Conservation (phyloP, 2,113 vertebrate species). For the Erinaceus europaeus region DNA sequence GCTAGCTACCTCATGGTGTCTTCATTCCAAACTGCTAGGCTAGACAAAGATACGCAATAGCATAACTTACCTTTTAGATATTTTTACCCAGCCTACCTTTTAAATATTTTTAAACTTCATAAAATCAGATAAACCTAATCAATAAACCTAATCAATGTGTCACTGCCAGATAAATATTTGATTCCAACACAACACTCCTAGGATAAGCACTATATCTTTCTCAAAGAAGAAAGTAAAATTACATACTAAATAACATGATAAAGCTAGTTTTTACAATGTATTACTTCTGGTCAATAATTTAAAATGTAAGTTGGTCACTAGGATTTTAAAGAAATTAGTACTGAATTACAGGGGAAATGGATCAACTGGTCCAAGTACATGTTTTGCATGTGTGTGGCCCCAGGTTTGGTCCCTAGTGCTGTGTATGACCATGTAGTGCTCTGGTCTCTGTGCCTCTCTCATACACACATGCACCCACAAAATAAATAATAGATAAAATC, state of each 20-base stretch:
- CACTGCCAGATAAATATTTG: not conserved
- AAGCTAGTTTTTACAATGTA: not conserved
- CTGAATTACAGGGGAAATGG: too few relatives aligned
- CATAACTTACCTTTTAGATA: constrained; percentile 4
- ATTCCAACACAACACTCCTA: not conserved
- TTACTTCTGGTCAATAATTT: not conserved
- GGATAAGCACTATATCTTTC: not conserved
- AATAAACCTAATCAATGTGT: not conserved
- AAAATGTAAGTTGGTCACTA: constrained; percentile 17
- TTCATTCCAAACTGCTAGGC: not conserved
- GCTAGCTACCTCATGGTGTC: not conserved
- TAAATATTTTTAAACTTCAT: not conserved
- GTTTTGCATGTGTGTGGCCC: too few relatives aligned
- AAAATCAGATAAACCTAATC: constrained; percentile 2
- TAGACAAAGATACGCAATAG: not conserved
- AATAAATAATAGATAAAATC: too few relatives aligned
- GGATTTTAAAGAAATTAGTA: not conserved
- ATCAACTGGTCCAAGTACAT: too few relatives aligned
- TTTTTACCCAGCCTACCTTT: too few relatives aligned
- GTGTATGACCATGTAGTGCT: too few relatives aligned
- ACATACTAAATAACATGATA: not conserved
- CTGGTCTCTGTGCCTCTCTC: too few relatives aligned
- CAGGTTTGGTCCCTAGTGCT: too few relatives aligned
- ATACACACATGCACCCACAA: too few relatives aligned
- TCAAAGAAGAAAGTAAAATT: constrained; percentile 7